These are phyloP conservation scores for Phrynocephalus versicolor DNA, from an alignment of 2,113 vertebrate species.

Conservation along the genomic window DNA sequence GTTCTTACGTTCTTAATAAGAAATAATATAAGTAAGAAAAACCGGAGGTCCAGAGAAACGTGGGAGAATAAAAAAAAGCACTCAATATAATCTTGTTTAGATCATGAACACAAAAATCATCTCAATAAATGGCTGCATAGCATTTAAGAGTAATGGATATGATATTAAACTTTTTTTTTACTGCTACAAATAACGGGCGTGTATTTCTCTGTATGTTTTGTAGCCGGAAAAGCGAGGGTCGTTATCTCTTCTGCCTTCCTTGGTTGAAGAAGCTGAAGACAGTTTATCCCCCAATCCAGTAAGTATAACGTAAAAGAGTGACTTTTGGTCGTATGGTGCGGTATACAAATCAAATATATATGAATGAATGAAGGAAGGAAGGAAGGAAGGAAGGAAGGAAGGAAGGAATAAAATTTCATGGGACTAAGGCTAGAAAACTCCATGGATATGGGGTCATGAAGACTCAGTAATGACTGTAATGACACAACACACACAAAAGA, in stretches of 20 bases:
- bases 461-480: no score
- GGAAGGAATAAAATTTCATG: no score
- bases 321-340: no score
- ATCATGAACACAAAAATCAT: neutral
- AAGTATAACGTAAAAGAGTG: slow-evolving; percentile 47
- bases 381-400: no score
- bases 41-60: no score
- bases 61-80: no score
- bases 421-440: no score
- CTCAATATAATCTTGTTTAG: neutral
- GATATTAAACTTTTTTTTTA: slow-evolving; percentile 19
- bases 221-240: slow-evolving; percentile 69
- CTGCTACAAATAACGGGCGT: neutral
- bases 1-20: no score
- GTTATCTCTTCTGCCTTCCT: slow-evolving; percentile 69
- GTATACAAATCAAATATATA: no score
- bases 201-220: slow-evolving; percentile 32
- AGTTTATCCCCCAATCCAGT: slow-evolving; percentile 67
- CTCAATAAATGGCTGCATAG: neutral
- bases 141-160: slow-evolving; percentile 23
- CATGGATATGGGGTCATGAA: neutral
- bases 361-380: no score
- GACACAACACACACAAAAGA: no score
- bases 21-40: no score
- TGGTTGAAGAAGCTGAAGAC: slow-evolving; percentile 78